Conservation (phyloP, 1,140 invertebrate genomes). For the Epicauta chinensis region DNA sequence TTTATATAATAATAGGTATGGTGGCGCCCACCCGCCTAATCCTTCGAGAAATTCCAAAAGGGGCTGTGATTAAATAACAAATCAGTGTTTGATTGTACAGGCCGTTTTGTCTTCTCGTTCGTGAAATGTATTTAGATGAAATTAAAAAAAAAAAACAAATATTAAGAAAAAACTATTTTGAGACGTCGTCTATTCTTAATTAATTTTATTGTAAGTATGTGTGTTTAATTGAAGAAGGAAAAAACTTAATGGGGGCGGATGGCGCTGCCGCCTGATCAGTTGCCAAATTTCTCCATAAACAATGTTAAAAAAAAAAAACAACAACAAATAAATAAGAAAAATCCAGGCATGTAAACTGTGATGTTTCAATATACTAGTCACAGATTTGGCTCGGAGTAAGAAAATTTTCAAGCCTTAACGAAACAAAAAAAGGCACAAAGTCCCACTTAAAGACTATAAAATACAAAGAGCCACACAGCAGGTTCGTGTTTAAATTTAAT, state of each 20-base stretch:
- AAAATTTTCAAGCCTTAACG: no score
- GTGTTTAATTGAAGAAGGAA: constrained; percentile 35
- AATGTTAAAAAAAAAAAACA: no score
- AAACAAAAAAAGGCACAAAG: constrained; percentile 6
- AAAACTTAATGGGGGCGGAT: constrained; percentile 14
- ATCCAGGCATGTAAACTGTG: constrained; percentile 28
- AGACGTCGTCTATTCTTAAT: constrained; percentile 36
- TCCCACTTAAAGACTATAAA: constrained; percentile 6
- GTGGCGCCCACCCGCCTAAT: constrained; percentile 10
- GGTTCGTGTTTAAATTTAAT: no score
- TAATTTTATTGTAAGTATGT: constrained; percentile 40
- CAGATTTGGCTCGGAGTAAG: constrained; percentile 28
- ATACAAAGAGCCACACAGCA: no score
- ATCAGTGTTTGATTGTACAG: constrained; percentile 61
- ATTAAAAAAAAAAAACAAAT: constrained; percentile 7
- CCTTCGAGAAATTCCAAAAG: constrained; percentile 57
- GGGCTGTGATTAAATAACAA: constrained; percentile 61
- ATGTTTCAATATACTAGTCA: constrained; percentile 26
- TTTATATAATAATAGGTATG: constrained; percentile 1
- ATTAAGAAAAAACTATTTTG: constrained; percentile 37
- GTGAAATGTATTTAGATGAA: constrained; percentile 32
- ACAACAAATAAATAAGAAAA: no score
- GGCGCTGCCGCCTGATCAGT: constrained; percentile 25
- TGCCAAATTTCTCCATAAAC: constrained; percentile 37
- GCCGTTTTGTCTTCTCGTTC: constrained; percentile 53